phyloP scores from a whole-genome alignment of 2,797 vertebrate genomes.

The Hapalemur alaotrensis region DNA sequence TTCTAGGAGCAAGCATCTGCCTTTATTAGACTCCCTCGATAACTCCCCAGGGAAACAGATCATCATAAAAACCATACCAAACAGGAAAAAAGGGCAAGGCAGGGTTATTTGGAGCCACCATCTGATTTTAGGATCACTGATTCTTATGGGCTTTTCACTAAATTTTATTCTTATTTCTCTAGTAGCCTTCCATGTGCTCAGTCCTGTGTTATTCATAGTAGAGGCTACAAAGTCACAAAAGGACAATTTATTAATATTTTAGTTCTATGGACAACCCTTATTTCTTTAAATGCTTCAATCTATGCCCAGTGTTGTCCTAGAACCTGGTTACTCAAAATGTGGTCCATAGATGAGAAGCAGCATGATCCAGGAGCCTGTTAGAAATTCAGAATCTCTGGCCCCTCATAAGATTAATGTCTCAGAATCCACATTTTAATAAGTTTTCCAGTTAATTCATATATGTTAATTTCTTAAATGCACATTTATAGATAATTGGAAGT shows the following conservation, averaged over 20 bases:
- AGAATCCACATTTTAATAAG: not conserved
- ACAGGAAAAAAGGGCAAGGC: not conserved
- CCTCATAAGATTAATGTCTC: not conserved
- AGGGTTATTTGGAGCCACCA: not conserved
- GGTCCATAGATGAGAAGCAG: not conserved
- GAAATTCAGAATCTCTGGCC: not conserved
- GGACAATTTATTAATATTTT: not conserved
- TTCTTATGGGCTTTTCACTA: not conserved
- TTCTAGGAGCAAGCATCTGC: not conserved
- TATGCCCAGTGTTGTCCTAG: not conserved
- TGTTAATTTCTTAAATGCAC: not conserved
- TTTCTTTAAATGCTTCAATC: not conserved
- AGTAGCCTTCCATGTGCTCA: not conserved
- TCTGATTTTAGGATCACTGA: not conserved
- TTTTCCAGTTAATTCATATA: not conserved
- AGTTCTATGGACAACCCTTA: not conserved
- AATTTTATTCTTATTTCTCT: slow-evolving; percentile 16
- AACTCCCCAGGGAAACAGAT: not conserved
- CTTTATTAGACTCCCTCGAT: not conserved
- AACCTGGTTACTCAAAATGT: not conserved
- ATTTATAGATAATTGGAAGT: not conserved
- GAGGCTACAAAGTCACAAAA: not conserved
- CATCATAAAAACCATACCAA: not conserved
- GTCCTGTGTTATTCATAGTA: not conserved
- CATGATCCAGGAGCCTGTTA: not conserved